Evolutionary conservation across 2,888 invertebrate genomes (phyloP).

Genomic region (Crioceris asparagi): DNA sequence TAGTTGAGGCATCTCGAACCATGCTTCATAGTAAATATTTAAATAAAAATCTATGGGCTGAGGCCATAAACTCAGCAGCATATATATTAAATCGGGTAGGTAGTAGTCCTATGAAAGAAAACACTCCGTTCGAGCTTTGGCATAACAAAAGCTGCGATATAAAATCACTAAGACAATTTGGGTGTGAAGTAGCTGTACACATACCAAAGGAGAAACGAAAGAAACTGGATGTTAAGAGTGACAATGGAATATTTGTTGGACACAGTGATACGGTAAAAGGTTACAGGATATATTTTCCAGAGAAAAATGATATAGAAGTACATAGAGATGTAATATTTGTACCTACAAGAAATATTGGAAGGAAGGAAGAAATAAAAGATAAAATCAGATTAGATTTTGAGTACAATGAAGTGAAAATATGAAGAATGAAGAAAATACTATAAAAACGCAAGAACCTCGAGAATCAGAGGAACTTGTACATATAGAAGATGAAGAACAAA

Average conservation of each 20-base stretch:
- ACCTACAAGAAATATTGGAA: too few relatives aligned
- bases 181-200: slow-evolving; percentile 26
- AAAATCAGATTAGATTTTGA: too few relatives aligned
- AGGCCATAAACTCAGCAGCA: slow-evolving; percentile 6
- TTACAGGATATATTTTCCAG: slow-evolving; percentile 11
- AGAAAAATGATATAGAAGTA: slow-evolving; percentile 9
- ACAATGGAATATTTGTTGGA: slow-evolving; percentile 28
- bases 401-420: too few relatives aligned
- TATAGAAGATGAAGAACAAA: too few relatives aligned
- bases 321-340: slow-evolving; percentile 4
- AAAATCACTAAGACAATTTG: slow-evolving; percentile 29
- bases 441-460: too few relatives aligned
- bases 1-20: slow-evolving; percentile 27
- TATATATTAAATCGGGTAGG: slow-evolving; percentile 1
- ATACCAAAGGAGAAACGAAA: slow-evolving; percentile 26
- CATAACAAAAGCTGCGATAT: slow-evolving; percentile 27
- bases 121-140: slow-evolving; percentile 29
- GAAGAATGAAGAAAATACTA: too few relatives aligned
- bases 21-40: slow-evolving; percentile 18
- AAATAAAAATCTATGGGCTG: background rate
- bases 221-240: slow-evolving; percentile 28
- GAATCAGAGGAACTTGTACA: too few relatives aligned
- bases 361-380: too few relatives aligned
- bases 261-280: slow-evolving; percentile 23
- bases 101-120: slow-evolving; percentile 2